Evolutionary conservation across 2,888 invertebrate species (phyloP).

Genomic region (Eristalis pertinax): DNA sequence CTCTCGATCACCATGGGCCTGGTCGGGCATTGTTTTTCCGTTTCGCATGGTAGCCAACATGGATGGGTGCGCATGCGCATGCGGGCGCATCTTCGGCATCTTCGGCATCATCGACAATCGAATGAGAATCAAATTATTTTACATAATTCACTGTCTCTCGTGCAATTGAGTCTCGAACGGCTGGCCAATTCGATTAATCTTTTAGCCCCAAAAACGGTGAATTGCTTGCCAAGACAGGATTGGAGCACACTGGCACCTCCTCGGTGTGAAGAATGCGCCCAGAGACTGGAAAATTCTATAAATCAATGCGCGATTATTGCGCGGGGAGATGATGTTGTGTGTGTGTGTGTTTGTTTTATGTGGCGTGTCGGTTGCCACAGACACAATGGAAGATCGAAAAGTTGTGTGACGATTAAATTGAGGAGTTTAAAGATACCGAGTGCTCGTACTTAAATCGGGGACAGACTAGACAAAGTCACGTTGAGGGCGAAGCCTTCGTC

Average conservation of each 20-base stretch:
- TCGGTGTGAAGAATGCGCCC: conserved; percentile 54
- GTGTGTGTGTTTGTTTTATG: no score
- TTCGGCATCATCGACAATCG: no score
- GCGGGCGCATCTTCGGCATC: not conserved
- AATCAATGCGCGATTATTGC: conserved; percentile 54
- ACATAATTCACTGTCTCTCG: conserved; percentile 59
- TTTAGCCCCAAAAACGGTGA: conserved; percentile 55
- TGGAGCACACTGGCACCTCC: conserved; percentile 18
- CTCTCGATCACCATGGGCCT: conserved; percentile 40
- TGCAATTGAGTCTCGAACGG: conserved; percentile 19
- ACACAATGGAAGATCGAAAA: conserved; percentile 13
- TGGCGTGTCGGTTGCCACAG: conserved; percentile 35
- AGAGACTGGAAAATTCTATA: conserved; percentile 57
- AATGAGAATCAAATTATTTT: conserved; percentile 70
- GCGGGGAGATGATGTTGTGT: conserved; percentile 29
- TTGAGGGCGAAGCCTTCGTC: conserved; percentile 68
- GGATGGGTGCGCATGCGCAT: conserved; percentile 19
- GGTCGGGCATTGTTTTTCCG: conserved; percentile 18
- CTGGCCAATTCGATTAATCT: conserved; percentile 55
- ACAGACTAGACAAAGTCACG: conserved; percentile 54
- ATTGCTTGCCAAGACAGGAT: conserved; percentile 42
- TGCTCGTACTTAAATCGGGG: not conserved
- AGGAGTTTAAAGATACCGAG: conserved; percentile 48
- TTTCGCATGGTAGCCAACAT: conserved; percentile 11
- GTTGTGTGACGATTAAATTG: conserved; percentile 67